These are phyloP conservation scores for Platanista minor DNA, from an alignment of 2,113 vertebrate genomes.

Conservation along the genomic window DNA sequence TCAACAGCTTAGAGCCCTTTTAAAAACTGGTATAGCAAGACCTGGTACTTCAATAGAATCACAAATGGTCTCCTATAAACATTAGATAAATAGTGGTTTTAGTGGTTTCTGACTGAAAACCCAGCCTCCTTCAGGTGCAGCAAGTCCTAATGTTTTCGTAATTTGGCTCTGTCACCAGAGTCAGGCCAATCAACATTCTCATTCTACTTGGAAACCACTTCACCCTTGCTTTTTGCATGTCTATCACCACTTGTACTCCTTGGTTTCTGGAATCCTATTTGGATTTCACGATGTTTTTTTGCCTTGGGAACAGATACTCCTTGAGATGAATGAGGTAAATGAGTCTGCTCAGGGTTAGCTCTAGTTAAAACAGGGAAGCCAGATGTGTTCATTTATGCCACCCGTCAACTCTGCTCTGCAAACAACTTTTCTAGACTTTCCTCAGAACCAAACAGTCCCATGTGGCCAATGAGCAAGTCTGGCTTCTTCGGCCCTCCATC, in stretches of 20 bases:
- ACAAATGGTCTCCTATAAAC: not conserved
- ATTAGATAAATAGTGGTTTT: not conserved
- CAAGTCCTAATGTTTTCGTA: not conserved
- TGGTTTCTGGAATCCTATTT: not conserved
- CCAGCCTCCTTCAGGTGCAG: not conserved
- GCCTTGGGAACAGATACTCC: not conserved
- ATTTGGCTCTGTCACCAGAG: not conserved
- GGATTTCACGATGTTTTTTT: not conserved
- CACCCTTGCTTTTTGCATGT: not conserved
- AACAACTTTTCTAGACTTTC: not conserved
- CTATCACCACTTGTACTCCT: not conserved
- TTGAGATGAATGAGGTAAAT: not conserved
- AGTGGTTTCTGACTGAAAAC: not conserved
- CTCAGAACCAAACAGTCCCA: not conserved
- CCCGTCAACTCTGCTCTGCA: not conserved
- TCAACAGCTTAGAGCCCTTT: not conserved
- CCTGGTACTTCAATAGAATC: not conserved
- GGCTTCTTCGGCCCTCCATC: not conserved
- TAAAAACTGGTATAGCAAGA: not conserved
- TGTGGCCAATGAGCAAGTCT: not conserved
- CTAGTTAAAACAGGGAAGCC: not conserved
- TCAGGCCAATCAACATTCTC: not conserved
- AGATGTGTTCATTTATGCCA: not conserved
- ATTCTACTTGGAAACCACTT: not conserved
- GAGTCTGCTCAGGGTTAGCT: not conserved